Base-by-base conservation (phyloP, 2,888 invertebrate species). In the Drosophila ezoana region DNA sequence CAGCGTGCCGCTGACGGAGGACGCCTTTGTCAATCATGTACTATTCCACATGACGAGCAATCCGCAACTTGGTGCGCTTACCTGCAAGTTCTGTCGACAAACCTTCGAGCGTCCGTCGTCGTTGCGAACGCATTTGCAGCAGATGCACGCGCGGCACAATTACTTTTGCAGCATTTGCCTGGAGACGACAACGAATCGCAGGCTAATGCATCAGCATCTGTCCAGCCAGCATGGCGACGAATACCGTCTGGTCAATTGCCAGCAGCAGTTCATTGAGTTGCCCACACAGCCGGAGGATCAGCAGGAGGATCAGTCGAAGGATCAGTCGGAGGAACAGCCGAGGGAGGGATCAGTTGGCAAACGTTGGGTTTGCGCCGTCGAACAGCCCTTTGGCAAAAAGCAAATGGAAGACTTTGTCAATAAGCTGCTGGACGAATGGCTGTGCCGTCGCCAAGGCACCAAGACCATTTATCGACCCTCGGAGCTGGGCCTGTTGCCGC, bases 401-500 rank as follows among this genome's bases (percentile, higher is more conserved):
- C 65, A 91, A 43, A 67, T 90, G 18, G 63, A 81, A 6, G 75
- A 74, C 0, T 69, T 84, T 11, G 4, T 54, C 3, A n/a, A 9
- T 3, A 49, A 38, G 3, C 59, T 91, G 20, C 65, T 86, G 1
- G 40, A 69, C 9, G 90, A 91, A 53, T 79, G 87, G 83, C 76
- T 11, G 37, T 69, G n/a, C 64, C 16, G 90, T 75, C 5, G 90
- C 53, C 8, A 80, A 90, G 28, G 79, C 6, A 90, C 53, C 6
- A 81, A 91, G 32, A 92, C 88, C 10, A 90, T 90, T 16, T 94
- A 92, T 80, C 93, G 93, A 0, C 95, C 96, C 0, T 93, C 93
- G 8, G 96, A 97, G 76, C 93, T 95, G 4, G 93, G 94, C 14
- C 90, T 92, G 13, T 88, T 97, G 45, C 96, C 96, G 0, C 93